Evolutionary conservation across 1,140 invertebrate species (phyloP), one percentile per base, ranked within the genome.

Genomic region (Scylla paramamosain): DNA sequence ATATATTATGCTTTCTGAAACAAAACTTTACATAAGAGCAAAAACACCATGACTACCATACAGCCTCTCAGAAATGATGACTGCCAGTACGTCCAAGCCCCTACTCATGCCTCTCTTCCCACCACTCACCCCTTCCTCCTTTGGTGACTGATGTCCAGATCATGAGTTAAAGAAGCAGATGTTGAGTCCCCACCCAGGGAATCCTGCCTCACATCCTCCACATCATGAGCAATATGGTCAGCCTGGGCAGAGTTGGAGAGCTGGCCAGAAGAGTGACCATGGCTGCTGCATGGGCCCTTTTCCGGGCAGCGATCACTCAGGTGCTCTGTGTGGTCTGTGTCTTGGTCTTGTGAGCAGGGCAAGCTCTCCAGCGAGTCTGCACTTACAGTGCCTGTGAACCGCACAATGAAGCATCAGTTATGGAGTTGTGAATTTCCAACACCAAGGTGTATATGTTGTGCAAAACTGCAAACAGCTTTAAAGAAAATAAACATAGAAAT

Each of bases 61-160:
- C 39, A 39, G 39, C 39, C 39, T 39, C 39, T 39, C 39, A 39
- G 39, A 1, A 39, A 6, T 39, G 39, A 39, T 39, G 39, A 6
- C 39, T 39, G 39, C 39, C 39, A 39, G 39, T 39, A 6, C 1
- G 39, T 2, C 39, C 39, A 39, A 6, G 6, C 6, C 39, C n/a
- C n/a, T n/a, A 39, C 39, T 39, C 39, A 39, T 6, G 6, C 39
- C 39, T 39, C 39, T 39, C 39, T 6, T 6, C 39, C 52, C 10
- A 4, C 16, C 16, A 59, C 92, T 87, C 83, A 93, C 92, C 92
- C 46, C 32, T 93, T 93, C 25, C 92, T 86, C 25, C 83, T 84
- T 16, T 93, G 92, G n/a, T 83, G 92, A 59, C 28, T 59, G 0
- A 28, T 28, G 46, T 86, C 39, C 46, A 93, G 52, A 28, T 93